Percentiles rank a stretch among this genome's conserved stretches.
Conservation (phyloP, 2,797 vertebrate genomes). For the Girardinus metallicus region DNA sequence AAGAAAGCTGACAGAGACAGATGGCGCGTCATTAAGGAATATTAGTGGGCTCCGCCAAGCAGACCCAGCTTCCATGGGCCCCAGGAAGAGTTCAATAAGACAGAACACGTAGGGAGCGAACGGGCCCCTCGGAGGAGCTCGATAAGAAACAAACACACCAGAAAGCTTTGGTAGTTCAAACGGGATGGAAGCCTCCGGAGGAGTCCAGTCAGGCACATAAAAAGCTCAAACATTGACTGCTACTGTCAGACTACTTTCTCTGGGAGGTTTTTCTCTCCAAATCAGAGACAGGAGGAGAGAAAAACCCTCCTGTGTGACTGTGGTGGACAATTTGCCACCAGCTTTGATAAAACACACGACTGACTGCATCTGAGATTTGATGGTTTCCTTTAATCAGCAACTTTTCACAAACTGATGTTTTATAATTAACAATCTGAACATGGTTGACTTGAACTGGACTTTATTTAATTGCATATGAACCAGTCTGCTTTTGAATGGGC, state of each 20-base stretch:
- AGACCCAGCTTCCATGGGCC: conserved; percentile 68
- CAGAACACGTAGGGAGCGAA: conserved; percentile 55
- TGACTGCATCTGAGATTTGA: conserved; percentile 6
- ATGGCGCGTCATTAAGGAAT: conserved; percentile 85
- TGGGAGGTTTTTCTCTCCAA: conserved; percentile 28
- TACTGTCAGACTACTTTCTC: conserved; percentile 35
- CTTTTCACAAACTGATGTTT: not conserved
- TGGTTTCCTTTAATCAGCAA: not conserved
- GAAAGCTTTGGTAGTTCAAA: conserved; percentile 54
- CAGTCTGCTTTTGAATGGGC: not conserved
- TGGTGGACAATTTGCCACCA: conserved; percentile 26
- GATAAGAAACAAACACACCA: conserved; percentile 68
- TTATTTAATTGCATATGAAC: not conserved
- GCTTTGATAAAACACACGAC: conserved; percentile 24
- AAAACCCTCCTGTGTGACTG: conserved; percentile 25
- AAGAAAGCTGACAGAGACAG: conserved; percentile 82
- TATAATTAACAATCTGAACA: not conserved
- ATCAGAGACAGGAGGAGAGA: conserved; percentile 20
- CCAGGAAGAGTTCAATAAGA: conserved; percentile 80
- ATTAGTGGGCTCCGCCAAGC: conserved; percentile 82
- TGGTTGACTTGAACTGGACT: not conserved
- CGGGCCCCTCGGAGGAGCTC: conserved; percentile 50
- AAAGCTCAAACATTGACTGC: conserved; percentile 33
- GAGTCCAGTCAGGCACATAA: conserved; percentile 44
- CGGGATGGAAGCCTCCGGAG: conserved; percentile 46